Conservation (phyloP, 2,797 vertebrate genomes). For the Momotus momota region DNA sequence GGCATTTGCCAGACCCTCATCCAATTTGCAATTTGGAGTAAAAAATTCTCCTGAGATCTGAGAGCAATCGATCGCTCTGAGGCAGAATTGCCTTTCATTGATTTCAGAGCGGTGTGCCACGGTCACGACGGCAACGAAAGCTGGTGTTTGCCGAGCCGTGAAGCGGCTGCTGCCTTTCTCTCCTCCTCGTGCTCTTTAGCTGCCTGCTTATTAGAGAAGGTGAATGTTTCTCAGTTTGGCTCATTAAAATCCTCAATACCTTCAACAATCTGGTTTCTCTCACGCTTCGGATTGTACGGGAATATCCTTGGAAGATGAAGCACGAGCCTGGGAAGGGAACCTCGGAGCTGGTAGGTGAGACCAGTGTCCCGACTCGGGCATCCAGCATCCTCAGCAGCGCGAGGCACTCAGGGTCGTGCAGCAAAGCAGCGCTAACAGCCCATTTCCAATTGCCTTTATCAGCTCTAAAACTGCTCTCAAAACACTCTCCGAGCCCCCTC, state of each 20-base stretch:
- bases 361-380: accelerated
- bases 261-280: neutral
- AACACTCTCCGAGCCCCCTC: neutral
- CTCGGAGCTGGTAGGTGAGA: neutral
- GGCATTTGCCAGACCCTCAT: neutral
- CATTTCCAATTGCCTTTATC: neutral
- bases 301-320: neutral
- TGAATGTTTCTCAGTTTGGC: neutral
- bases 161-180: neutral
- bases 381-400: accelerated
- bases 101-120: neutral
- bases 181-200: neutral
- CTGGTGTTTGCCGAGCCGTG: neutral
- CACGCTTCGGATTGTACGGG: neutral
- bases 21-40: neutral
- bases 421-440: neutral
- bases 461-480: neutral
- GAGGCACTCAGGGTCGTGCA: accelerated
- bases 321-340: neutral
- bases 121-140: neutral
- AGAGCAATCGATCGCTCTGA: neutral
- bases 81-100: neutral
- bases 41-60: neutral
- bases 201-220: neutral
- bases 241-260: neutral